Conservation (phyloP, 2,797 vertebrate genomes). For the Notolabrus celidotus region DNA sequence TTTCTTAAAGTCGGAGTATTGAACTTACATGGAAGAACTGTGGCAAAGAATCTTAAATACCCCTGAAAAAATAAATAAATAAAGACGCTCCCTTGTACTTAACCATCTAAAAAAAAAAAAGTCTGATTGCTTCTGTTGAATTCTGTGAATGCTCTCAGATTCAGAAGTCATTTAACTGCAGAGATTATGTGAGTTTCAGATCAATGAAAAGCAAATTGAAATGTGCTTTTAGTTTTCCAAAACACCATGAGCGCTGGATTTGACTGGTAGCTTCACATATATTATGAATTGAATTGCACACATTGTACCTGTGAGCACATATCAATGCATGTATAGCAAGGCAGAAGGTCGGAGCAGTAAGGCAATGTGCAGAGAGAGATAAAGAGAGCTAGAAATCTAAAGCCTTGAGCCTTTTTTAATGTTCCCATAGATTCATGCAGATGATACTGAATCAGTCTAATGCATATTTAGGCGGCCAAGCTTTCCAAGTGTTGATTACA, state of each 20-base stretch:
- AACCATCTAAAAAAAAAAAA: slow-evolving; percentile 34
- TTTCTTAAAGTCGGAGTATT: slow-evolving; percentile 56
- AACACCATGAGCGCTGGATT: neutral
- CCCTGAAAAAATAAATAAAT: neutral
- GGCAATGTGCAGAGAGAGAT: neutral
- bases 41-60: slow-evolving; percentile 41
- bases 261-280: neutral
- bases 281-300: neutral
- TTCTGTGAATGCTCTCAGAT: slow-evolving; percentile 19
- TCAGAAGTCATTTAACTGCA: slow-evolving; percentile 35
- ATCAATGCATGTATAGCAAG: neutral
- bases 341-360: neutral
- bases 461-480: too few species aligned
- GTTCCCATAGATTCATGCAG: neutral
- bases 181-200: slow-evolving; percentile 22
- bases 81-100: slow-evolving; percentile 16
- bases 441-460: neutral
- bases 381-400: neutral
- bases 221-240: neutral
- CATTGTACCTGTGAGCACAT: neutral
- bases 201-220: slow-evolving; percentile 26
- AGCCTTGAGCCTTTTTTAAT: neutral
- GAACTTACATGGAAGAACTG: slow-evolving; percentile 51
- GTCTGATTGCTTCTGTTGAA: slow-evolving; percentile 28
- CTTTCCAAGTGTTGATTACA: too few species aligned